These are phyloP conservation scores for Polylopha cassiicola DNA, from an alignment of 2,888 invertebrate species.

Conservation along the genomic window DNA sequence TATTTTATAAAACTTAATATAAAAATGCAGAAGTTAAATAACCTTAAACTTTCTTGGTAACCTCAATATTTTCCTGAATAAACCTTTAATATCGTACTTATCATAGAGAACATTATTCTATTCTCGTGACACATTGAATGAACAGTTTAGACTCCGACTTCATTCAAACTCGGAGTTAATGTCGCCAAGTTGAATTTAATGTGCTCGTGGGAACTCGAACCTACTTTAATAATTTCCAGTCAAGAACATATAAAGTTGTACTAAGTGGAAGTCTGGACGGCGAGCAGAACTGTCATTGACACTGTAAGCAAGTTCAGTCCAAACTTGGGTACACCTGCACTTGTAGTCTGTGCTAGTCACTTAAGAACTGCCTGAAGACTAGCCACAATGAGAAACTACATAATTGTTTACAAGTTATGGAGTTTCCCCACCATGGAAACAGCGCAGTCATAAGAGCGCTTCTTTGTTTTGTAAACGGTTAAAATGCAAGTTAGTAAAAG, in stretches of 20 bases:
- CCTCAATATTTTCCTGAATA: too few relatives aligned
- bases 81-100: too few relatives aligned
- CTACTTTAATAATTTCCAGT: constrained; percentile 14
- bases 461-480: too few relatives aligned
- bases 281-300: constrained; percentile 45
- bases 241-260: constrained; percentile 21
- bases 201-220: constrained; percentile 14
- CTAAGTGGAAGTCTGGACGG: constrained; percentile 40
- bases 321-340: constrained; percentile 38
- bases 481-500: too few relatives aligned
- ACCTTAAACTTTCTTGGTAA: too few relatives aligned
- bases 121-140: constrained; percentile 5
- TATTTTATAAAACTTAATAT: too few relatives aligned
- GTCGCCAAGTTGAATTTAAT: constrained; percentile 11
- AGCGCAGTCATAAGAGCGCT: too few relatives aligned
- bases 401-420: too few relatives aligned
- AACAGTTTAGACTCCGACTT: neutral
- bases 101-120: too few relatives aligned
- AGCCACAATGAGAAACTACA: too few relatives aligned
- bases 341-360: constrained; percentile 11
- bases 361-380: neutral
- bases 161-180: neutral
- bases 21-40: too few relatives aligned
- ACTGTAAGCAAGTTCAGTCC: constrained; percentile 48
- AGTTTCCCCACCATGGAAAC: too few relatives aligned